Conservation (phyloP, 2,797 vertebrate species). For the Eidolon dupreanum region DNA sequence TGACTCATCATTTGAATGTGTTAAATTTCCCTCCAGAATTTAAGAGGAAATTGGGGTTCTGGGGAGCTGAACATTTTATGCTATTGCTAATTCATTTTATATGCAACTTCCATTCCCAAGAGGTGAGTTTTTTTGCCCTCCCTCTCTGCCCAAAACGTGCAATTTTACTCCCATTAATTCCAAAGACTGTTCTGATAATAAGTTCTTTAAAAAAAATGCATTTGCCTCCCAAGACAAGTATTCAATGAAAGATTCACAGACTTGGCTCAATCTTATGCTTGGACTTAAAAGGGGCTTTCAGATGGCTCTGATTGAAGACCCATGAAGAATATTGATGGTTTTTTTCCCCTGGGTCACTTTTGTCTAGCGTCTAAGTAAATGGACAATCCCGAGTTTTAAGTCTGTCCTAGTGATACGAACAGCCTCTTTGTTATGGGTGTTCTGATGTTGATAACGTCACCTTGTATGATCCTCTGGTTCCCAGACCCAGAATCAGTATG, state of each 20-base stretch:
- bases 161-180: neutral
- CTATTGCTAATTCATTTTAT: neutral
- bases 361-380: neutral
- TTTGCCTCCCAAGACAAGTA: constrained; percentile 21
- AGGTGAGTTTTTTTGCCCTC: neutral
- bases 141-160: neutral
- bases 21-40: neutral
- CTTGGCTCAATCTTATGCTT: neutral
- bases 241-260: constrained; percentile 4
- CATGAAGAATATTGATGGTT: neutral
- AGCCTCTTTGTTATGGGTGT: neutral
- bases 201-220: neutral
- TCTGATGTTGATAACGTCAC: neutral
- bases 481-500: neutral
- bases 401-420: neutral
- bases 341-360: neutral
- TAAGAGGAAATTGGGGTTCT: neutral
- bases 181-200: neutral
- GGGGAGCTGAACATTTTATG: neutral
- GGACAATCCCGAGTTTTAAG: neutral
- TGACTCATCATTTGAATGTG: neutral
- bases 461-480: neutral
- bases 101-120: neutral
- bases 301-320: neutral
- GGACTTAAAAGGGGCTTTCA: constrained; percentile 3